phyloP scores from a whole-genome alignment of 2,797 vertebrate species.

The Notolepis coatsorum region DNA sequence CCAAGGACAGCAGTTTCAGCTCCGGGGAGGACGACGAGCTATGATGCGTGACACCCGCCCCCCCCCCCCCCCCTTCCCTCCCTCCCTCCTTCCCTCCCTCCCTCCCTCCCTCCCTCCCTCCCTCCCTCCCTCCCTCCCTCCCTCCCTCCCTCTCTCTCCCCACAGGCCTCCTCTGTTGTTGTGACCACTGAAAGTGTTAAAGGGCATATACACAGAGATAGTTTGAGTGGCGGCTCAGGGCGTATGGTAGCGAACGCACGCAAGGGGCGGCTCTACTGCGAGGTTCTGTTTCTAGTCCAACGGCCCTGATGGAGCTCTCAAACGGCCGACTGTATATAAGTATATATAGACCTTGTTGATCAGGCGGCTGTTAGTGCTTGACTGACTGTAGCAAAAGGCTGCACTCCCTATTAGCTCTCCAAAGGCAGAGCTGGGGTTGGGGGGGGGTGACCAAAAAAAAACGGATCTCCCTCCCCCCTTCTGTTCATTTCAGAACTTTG shows the following conservation, averaged over 20 bases:
- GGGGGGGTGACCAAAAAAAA: background rate
- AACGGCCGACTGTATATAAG: conserved; percentile 44
- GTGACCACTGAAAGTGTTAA: conserved; percentile 26
- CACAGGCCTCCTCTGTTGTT: conserved; percentile 4
- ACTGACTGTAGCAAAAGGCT: conserved; percentile 2
- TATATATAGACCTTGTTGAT: conserved; percentile 11
- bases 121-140: background rate
- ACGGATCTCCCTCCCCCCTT: background rate
- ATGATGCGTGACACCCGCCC: conserved; percentile 67
- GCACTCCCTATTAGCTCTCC: conserved; percentile 1
- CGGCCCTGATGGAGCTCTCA: conserved; percentile 15
- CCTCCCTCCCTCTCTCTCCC: conserved; percentile 14
- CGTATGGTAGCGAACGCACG: conserved; percentile 15
- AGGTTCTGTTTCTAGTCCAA: too few species aligned
- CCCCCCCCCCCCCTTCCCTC: background rate
- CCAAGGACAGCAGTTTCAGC: conserved; percentile 96
- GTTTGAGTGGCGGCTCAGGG: conserved; percentile 6
- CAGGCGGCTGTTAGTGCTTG: conserved; percentile 11
- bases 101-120: background rate
- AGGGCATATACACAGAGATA: conserved; percentile 37
- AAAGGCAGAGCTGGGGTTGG: conserved; percentile 7
- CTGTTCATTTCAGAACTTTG: conserved; percentile 17
- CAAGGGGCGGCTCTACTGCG: too few species aligned
- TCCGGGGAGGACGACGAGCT: conserved; percentile 90
- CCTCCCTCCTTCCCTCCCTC: background rate